phyloP scores from a whole-genome alignment of 92 coral and sea anemone species.

The Epizoanthus stellaris region DNA sequence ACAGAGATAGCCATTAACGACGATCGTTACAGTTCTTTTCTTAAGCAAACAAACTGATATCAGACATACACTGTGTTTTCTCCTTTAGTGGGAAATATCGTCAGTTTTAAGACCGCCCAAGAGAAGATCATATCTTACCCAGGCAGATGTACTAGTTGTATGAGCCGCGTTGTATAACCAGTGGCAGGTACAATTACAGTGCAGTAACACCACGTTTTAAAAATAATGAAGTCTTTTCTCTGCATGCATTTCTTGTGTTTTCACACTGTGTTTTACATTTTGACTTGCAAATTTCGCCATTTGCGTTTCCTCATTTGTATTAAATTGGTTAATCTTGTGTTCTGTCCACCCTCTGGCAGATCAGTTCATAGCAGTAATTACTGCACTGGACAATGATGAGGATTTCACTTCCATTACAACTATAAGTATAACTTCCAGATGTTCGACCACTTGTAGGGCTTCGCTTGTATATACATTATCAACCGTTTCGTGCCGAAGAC shows the following conservation, averaged over 20 bases:
- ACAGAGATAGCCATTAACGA: not conserved
- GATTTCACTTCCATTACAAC: slow-evolving; percentile 27
- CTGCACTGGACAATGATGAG: not conserved
- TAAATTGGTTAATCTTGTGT: slow-evolving; percentile 38
- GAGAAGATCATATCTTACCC: not conserved
- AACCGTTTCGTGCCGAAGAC: not conserved
- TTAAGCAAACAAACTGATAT: not conserved
- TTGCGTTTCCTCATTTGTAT: slow-evolving; percentile 18
- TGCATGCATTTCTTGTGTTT: slow-evolving; percentile 8
- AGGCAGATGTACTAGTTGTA: not conserved
- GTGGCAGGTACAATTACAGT: not conserved
- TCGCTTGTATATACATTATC: slow-evolving; percentile 19
- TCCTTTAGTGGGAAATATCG: not conserved
- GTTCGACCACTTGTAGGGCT: slow-evolving; percentile 20
- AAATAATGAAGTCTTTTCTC: slow-evolving; percentile 7
- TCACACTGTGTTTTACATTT: slow-evolving; percentile 24
- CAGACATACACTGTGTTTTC: not conserved
- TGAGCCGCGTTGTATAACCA: not conserved
- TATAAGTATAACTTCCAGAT: slow-evolving; percentile 19
- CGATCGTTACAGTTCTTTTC: not conserved
- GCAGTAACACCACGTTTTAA: slow-evolving; percentile 20
- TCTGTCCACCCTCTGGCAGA: not conserved
- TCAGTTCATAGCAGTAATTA: slow-evolving; percentile 18
- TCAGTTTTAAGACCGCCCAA: not conserved
- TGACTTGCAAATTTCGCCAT: slow-evolving; percentile 25